Percentiles rank a stretch among this genome's conserved stretches.
phyloP scores from a whole-genome alignment of 2,888 invertebrate genomes.

The Baronia brevicornis region DNA sequence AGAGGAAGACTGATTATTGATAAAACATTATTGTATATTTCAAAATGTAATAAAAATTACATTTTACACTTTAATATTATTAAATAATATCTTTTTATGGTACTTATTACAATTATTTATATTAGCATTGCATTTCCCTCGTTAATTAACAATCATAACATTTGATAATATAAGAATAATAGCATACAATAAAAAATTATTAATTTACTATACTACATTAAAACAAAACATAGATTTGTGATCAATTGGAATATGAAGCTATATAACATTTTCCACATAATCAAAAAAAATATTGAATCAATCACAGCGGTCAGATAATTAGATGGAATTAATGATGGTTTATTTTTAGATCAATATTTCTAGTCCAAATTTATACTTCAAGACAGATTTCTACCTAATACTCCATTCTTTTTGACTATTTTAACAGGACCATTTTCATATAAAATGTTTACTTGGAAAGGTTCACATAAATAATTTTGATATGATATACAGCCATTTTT shows the following conservation, averaged over 20 bases:
- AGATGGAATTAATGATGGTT: too few species aligned
- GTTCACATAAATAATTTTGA: too few species aligned
- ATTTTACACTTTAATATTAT: slow-evolving; percentile 49
- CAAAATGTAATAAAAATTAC: slow-evolving; percentile 58
- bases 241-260: slow-evolving; percentile 1
- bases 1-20: slow-evolving; percentile 43
- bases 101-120: slow-evolving; percentile 36
- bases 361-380: too few species aligned
- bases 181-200: slow-evolving; percentile 20
- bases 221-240: slow-evolving; percentile 26
- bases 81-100: slow-evolving; percentile 47
- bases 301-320: too few species aligned
- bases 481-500: too few species aligned
- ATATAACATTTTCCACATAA: slow-evolving; percentile 2
- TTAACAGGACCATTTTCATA: too few species aligned
- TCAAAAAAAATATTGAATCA: too few species aligned
- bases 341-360: too few species aligned
- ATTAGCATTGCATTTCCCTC: slow-evolving; percentile 43
- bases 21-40: slow-evolving; percentile 38
- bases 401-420: too few species aligned
- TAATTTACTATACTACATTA: slow-evolving; percentile 22
- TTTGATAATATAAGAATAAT: slow-evolving; percentile 31
- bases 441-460: too few species aligned
- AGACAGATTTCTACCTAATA: too few species aligned
- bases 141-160: slow-evolving; percentile 39